Conservation (phyloP, 2,113 vertebrate genomes). For the Cacatua alba region DNA sequence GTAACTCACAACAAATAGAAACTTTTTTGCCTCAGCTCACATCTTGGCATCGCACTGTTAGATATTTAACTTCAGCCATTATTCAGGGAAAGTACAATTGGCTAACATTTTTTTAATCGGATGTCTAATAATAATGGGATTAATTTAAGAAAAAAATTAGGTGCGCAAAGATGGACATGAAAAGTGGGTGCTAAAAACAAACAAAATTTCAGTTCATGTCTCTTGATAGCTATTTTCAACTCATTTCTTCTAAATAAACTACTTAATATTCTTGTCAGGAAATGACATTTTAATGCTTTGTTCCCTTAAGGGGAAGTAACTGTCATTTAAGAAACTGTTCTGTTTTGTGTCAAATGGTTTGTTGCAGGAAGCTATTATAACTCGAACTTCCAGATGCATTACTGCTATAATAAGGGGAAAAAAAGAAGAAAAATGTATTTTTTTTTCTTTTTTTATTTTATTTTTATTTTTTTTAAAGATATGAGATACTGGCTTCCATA, state of each 20-base stretch:
- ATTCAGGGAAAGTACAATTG: slow-evolving; percentile 86
- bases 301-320: slow-evolving; percentile 72
- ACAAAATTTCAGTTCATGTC: slow-evolving; percentile 75
- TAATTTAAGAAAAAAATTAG: slow-evolving; percentile 71
- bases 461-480: background rate
- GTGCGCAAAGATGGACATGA: slow-evolving; percentile 74
- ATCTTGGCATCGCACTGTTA: slow-evolving; percentile 89
- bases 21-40: slow-evolving; percentile 80
- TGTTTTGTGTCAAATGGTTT: slow-evolving; percentile 73
- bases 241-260: slow-evolving; percentile 76
- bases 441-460: background rate
- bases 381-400: slow-evolving; percentile 75
- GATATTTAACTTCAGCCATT: slow-evolving; percentile 79
- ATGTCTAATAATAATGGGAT: slow-evolving; percentile 65
- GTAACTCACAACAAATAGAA: slow-evolving; percentile 71
- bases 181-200: slow-evolving; percentile 82
- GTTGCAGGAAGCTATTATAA: slow-evolving; percentile 83
- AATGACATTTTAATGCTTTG: slow-evolving; percentile 70
- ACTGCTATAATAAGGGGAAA: slow-evolving; percentile 68
- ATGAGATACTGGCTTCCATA: slow-evolving; percentile 57
- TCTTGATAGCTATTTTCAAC: slow-evolving; percentile 75
- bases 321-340: slow-evolving; percentile 73
- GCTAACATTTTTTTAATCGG: slow-evolving; percentile 70
- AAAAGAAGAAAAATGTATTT: slow-evolving; percentile 12
- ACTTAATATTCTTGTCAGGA: slow-evolving; percentile 74